Percentiles rank a stretch among this genome's conserved stretches.
Conservation (phyloP, 2,888 invertebrate species). For the Erannis defoliaria region DNA sequence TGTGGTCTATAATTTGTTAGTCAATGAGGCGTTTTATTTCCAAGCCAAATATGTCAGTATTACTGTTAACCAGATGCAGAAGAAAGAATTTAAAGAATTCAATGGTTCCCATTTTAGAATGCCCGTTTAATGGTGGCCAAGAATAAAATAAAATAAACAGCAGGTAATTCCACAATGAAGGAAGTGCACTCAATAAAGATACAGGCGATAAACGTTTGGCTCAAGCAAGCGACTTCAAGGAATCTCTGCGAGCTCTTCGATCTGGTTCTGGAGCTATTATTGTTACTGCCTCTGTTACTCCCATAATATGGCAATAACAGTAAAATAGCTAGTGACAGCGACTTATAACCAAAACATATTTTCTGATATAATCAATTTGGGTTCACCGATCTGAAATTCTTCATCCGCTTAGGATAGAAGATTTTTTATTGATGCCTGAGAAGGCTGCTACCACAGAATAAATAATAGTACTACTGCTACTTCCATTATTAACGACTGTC, state of each 20-base stretch:
- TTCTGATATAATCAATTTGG: no score
- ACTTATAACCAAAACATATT: no score
- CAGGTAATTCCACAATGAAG: background rate
- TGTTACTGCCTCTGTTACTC: background rate
- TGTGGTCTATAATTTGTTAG: constrained; percentile 64
- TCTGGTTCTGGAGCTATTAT: background rate
- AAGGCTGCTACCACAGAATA: background rate
- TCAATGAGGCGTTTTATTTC: constrained; percentile 71
- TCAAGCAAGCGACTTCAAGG: background rate
- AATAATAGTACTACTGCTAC: background rate
- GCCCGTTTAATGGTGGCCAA: background rate
- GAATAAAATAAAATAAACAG: background rate
- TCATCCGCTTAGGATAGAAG: no score
- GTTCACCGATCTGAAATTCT: no score
- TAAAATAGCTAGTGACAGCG: no score
- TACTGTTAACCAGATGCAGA: constrained; percentile 43
- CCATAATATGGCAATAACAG: no score
- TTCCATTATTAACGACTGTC: background rate
- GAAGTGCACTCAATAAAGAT: background rate
- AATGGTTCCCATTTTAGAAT: constrained; percentile 6
- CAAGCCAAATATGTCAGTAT: constrained; percentile 47
- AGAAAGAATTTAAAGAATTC: constrained; percentile 26
- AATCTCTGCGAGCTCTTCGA: background rate
- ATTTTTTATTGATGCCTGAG: no score
- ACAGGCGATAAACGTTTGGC: no score